Conservation (phyloP, 1,140 invertebrate species). For the Centruroides vittatus region DNA sequence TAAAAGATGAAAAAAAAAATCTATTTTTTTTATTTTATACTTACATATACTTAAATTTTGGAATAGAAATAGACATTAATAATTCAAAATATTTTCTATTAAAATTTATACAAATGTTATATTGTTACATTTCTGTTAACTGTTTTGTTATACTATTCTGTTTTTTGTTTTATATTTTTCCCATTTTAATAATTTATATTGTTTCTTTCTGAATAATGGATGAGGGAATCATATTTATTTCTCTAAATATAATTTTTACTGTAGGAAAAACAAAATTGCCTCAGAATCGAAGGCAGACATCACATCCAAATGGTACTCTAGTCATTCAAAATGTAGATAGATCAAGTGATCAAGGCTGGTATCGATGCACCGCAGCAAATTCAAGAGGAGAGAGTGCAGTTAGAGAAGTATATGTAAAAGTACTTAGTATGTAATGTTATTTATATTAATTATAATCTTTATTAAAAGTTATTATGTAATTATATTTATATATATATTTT, state of each 20-base stretch:
- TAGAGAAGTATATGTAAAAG: slow-evolving; percentile 16
- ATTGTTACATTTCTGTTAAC: too few species aligned
- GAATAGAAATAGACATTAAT: too few species aligned
- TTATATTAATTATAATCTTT: not conserved
- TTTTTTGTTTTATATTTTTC: too few species aligned
- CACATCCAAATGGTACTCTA: slow-evolving; percentile 68
- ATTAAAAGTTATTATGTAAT: not conserved
- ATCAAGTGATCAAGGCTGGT: slow-evolving; percentile 77
- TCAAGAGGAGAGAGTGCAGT: slow-evolving; percentile 17
- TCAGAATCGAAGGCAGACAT: slow-evolving; percentile 28
- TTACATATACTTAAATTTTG: too few species aligned
- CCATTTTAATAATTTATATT: too few species aligned
- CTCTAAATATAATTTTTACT: not conserved
- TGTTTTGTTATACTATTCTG: too few species aligned
- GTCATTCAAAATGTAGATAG: slow-evolving; percentile 89
- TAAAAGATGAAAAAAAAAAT: too few species aligned
- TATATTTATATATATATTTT: not conserved
- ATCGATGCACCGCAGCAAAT: slow-evolving; percentile 27
- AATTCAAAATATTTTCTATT: too few species aligned
- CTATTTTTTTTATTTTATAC: too few species aligned
- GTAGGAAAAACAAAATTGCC: slow-evolving; percentile 50
- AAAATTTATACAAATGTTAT: too few species aligned
- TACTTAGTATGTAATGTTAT: slow-evolving; percentile 28
- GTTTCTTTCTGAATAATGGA: too few species aligned
- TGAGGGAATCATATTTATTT: too few species aligned